Evolutionary conservation across 2,113 vertebrate genomes (phyloP), one percentile per base, ranked within the genome.

Genomic region (Peromyscus polionotus): DNA sequence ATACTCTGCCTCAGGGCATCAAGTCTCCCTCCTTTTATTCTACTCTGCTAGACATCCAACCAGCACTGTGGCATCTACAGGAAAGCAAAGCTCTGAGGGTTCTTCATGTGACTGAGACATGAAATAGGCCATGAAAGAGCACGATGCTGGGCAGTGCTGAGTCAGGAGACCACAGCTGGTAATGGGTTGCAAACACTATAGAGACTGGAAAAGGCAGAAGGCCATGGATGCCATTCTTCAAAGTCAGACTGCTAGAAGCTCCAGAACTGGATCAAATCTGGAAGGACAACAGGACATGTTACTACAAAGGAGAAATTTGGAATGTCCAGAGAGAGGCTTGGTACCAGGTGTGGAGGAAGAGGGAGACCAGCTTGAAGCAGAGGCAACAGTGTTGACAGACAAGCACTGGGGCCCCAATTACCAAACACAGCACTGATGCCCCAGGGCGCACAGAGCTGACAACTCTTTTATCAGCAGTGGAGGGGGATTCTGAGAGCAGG

Each of bases 1-100:
- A 57, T 24, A 22, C 17, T 93, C 33, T 48, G 51, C 39, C 57
- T 92, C 24, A 1, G 39, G 3, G 39, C 0, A 0, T 3, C n/a
- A 28, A 54, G 54, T 33, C 9, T 6, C 26, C 36, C 63, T 93
- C 39, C 36, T 88, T 84, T 88, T 72, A 57, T 54, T 93, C 31
- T 76, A 1, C 4, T 42, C 19, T 20, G 24, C 26, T 5, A 11
- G 3, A 59, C 6, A 48, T 51, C 33, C 19, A 7, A 61, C 7
- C 4, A 45, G 39, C 31, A 67, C 4, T 19, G 0, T 63, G 75
- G 48, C 7, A 91, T 14, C 70, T 80, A 57, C 2, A 22, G 11
- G 26, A 77, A 94, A 85, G 59, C 11, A 48, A 87, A 72, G 3
- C 7, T 67, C 20, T 0, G 19, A 12, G 51, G 33, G 31, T 51